Conservation (phyloP, 2,797 vertebrate genomes). For the Spheniscus humboldti region DNA sequence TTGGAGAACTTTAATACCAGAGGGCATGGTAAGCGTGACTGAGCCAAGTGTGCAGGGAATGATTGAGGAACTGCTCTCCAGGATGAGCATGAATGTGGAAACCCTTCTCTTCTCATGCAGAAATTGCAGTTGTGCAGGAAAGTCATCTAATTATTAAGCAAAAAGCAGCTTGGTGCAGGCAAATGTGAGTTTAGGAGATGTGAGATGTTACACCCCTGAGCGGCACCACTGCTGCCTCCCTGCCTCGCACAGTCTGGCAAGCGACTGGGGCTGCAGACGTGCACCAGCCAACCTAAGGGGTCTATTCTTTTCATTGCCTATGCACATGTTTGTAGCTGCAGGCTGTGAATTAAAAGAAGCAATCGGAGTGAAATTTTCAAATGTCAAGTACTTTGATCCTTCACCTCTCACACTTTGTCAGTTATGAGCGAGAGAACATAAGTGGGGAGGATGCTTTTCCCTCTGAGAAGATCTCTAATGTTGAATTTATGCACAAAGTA, state of each 20-base stretch:
- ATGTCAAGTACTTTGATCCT: background rate
- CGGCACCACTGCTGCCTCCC: accelerated
- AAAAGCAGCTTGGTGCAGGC: background rate
- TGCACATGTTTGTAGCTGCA: background rate
- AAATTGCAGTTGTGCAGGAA: background rate
- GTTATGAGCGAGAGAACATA: background rate
- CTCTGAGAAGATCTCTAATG: background rate
- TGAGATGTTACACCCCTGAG: background rate
- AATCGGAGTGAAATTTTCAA: background rate
- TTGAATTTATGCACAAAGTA: background rate
- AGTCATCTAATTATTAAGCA: background rate
- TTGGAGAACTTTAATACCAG: background rate
- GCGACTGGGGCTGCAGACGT: too few species aligned
- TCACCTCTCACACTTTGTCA: background rate
- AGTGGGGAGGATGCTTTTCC: background rate
- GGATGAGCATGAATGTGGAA: accelerated
- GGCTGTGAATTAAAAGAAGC: background rate
- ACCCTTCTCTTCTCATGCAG: background rate
- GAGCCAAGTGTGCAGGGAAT: background rate
- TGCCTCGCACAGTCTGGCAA: background rate
- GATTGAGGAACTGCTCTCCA: background rate
- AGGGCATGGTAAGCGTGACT: background rate
- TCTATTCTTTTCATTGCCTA: background rate
- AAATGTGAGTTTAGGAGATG: background rate
- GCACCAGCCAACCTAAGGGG: background rate